These are phyloP conservation scores for Opisthograptis luteolata DNA, from an alignment of 2,888 invertebrate species.

Conservation along the genomic window DNA sequence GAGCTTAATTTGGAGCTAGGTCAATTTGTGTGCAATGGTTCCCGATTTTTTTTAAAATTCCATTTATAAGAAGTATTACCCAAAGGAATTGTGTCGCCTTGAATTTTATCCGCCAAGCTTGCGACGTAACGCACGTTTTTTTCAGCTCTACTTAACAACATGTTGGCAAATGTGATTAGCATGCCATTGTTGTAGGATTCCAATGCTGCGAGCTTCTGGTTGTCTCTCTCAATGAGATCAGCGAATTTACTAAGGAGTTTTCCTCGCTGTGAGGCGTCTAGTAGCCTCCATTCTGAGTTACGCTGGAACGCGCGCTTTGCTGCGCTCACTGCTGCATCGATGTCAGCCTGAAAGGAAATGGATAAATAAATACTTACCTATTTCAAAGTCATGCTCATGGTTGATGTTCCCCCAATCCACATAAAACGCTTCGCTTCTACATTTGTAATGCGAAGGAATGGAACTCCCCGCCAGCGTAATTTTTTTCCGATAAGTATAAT, in stretches of 20 bases:
- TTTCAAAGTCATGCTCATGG: neutral
- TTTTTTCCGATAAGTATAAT: too few relatives aligned
- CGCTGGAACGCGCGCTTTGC: conserved; percentile 89
- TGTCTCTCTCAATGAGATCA: conserved; percentile 90
- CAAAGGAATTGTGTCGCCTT: conserved; percentile 81
- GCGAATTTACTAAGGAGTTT: conserved; percentile 89
- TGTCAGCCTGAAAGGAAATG: conserved; percentile 81
- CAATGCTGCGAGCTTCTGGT: conserved; percentile 89
- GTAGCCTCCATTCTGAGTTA: conserved; percentile 89
- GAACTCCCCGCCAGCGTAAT: too few relatives aligned
- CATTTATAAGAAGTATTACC: conserved; percentile 24
- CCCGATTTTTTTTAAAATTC: too few relatives aligned
- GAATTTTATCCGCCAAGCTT: conserved; percentile 94
- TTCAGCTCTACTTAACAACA: conserved; percentile 48
- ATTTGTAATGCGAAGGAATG: too few relatives aligned
- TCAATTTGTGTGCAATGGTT: too few relatives aligned
- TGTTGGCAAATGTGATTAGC: conserved; percentile 18
- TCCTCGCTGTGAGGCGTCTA: conserved; percentile 93
- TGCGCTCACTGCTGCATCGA: conserved; percentile 90
- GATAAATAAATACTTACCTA: neutral
- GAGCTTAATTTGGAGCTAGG: too few relatives aligned
- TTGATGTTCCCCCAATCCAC: too few relatives aligned
- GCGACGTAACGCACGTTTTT: conserved; percentile 89
- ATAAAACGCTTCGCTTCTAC: too few relatives aligned
- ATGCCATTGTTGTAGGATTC: conserved; percentile 97